phyloP scores from a whole-genome alignment of 2,888 invertebrate genomes.

The Petrolisthes manimaculis region DNA sequence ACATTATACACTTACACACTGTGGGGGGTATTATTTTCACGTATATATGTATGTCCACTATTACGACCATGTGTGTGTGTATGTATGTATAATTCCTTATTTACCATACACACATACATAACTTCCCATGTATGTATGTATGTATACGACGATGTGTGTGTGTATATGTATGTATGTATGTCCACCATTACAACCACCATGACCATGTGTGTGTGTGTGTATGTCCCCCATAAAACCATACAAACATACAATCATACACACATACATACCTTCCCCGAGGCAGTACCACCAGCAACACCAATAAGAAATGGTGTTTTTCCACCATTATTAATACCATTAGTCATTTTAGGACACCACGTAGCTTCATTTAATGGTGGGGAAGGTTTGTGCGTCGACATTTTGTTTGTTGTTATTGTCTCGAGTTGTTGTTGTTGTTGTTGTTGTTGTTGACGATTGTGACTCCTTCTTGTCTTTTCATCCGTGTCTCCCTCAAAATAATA shows the following conservation, averaged over 20 bases:
- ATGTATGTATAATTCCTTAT: neutral
- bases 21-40: neutral
- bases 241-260: no score
- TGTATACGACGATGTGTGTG: no score
- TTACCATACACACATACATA: no score
- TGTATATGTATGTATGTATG: no score
- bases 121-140: no score
- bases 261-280: constrained; percentile 99
- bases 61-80: neutral
- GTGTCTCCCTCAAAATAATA: no score
- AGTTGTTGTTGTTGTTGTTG: no score
- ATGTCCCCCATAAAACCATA: no score
- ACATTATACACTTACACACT: no score
- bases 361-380: constrained; percentile 1
- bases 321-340: constrained; percentile 57
- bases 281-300: constrained; percentile 98
- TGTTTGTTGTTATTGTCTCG: neutral
- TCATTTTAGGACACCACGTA: neutral
- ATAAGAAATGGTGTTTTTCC: constrained; percentile 79
- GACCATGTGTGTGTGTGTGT: neutral
- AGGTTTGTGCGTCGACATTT: constrained; percentile 54
- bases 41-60: neutral
- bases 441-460: no score
- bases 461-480: no score
- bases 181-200: neutral